phyloP scores from a whole-genome alignment of 2,113 vertebrate genomes.

The Embiotoca jacksoni region DNA sequence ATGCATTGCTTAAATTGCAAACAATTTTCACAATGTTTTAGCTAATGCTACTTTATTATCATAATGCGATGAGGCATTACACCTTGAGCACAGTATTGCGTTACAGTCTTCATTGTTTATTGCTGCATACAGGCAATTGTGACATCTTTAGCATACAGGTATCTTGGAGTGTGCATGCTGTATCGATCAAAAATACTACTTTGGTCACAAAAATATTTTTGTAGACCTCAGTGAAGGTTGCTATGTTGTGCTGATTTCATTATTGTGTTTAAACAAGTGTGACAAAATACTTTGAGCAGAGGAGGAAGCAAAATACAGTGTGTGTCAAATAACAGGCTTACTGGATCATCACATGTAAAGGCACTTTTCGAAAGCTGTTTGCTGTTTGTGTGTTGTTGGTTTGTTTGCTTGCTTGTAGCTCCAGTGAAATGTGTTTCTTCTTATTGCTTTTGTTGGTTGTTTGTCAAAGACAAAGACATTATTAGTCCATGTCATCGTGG shows the following conservation, averaged over 20 bases:
- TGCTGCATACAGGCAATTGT: constrained; percentile 70
- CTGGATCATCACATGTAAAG: constrained; percentile 75
- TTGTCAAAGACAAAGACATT: constrained; percentile 33
- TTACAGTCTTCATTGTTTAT: constrained; percentile 70
- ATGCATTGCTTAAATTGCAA: no score
- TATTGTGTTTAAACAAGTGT: constrained; percentile 62
- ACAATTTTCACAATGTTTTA: no score
- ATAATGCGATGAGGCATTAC: constrained; percentile 17
- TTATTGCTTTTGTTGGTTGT: constrained; percentile 63
- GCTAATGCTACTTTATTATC: no score
- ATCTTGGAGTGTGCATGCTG: constrained; percentile 54
- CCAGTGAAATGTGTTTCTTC: constrained; percentile 49
- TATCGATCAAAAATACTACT: constrained; percentile 68
- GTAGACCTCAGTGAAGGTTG: constrained; percentile 49
- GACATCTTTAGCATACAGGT: constrained; percentile 64
- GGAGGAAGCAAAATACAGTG: constrained; percentile 63
- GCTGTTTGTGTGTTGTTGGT: constrained; percentile 48
- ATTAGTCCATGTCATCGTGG: constrained; percentile 78
- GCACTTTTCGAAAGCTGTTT: constrained; percentile 77
- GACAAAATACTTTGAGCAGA: constrained; percentile 62
- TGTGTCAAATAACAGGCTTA: constrained; percentile 65
- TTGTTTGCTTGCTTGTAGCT: constrained; percentile 57
- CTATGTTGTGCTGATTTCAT: constrained; percentile 63
- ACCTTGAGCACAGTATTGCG: constrained; percentile 11
- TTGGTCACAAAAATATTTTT: constrained; percentile 66